Base-by-base conservation (phyloP, 1,140 invertebrate genomes). In the Drosophila watanabei region DNA sequence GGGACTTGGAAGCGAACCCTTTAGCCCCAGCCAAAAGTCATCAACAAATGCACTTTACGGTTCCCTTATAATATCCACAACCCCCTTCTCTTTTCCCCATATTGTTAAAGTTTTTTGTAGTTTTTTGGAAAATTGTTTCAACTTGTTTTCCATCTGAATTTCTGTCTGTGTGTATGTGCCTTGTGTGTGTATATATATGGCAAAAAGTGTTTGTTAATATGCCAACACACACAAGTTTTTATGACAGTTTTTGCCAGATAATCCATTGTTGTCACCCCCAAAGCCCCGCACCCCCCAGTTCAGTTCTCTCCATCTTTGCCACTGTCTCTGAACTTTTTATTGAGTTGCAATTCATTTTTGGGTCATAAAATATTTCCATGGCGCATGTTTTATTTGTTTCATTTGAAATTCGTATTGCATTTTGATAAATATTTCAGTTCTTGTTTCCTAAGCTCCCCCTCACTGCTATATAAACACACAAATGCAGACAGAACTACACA, bases 361-460 rank as follows among this genome's bases (percentile, higher is more conserved):
- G 75, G 56, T 78, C 75, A 78, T 78, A 78, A 78, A 78, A 78
- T 78, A 78, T 78, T 78, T 70, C 64, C 80, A 65, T 56, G 68
- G 49, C 64, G 84, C 84, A 88, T 88, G 85, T 89, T 73, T 80
- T 73, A 80, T 89, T 89, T 84, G 68, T 83, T 84, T 78, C 75
- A 58, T 79, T 79, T 79, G 20, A 62, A 79, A 58, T 79, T 78
- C 75, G 57, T 61, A 78, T 78, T 79, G 63, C 79, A 75, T 79
- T 89, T 78, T 79, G 69, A 88, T 88, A 89, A 85, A 89, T 84
- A 88, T 88, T 88, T 78, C 72, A 89, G 82, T 87, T 80, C 30
- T 64, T 69, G 66, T 84, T 83, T 59, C 68, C 64, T 75, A 79
- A 79, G 77, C 59, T 79, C 28, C 37, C 56, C 43, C 41, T n/a